Conservation (phyloP, 2,797 vertebrate species). For the Alectoris magna region DNA sequence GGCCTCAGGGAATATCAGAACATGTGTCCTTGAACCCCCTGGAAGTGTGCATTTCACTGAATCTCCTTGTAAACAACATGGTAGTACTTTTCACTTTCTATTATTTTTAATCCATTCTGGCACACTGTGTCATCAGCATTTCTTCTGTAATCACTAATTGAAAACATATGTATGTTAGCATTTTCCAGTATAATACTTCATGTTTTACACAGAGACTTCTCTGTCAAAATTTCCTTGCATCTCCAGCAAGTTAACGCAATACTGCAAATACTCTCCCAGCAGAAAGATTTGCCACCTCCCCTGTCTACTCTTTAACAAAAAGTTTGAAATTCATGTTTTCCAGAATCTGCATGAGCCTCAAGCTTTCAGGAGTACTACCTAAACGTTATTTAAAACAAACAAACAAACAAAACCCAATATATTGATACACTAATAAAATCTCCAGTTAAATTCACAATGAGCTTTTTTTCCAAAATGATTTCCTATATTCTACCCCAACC, state of each 20-base stretch:
- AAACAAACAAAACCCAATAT: background rate
- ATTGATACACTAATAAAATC: background rate
- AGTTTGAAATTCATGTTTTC: background rate
- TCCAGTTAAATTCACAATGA: background rate
- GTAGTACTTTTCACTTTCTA: slow-evolving; percentile 59
- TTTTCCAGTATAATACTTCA: slow-evolving; percentile 54
- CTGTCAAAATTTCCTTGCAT: slow-evolving; percentile 17
- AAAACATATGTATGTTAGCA: slow-evolving; percentile 57
- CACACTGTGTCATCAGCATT: slow-evolving; percentile 41
- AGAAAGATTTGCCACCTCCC: background rate
- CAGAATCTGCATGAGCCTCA: background rate
- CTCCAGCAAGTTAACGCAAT: background rate
- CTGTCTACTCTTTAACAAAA: background rate
- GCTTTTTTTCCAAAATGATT: background rate
- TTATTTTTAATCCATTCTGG: slow-evolving; percentile 62
- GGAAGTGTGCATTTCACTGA: slow-evolving; percentile 8
- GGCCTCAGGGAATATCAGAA: background rate
- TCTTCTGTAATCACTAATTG: slow-evolving; percentile 53
- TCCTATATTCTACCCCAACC: background rate
- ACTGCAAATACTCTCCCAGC: background rate
- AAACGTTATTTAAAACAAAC: background rate
- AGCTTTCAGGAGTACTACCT: background rate
- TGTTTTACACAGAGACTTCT: background rate
- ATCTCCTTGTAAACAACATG: slow-evolving; percentile 66
- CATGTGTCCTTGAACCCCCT: background rate